phyloP scores from a whole-genome alignment of 2,797 vertebrate genomes.

The Gymnopithys bicolor region DNA sequence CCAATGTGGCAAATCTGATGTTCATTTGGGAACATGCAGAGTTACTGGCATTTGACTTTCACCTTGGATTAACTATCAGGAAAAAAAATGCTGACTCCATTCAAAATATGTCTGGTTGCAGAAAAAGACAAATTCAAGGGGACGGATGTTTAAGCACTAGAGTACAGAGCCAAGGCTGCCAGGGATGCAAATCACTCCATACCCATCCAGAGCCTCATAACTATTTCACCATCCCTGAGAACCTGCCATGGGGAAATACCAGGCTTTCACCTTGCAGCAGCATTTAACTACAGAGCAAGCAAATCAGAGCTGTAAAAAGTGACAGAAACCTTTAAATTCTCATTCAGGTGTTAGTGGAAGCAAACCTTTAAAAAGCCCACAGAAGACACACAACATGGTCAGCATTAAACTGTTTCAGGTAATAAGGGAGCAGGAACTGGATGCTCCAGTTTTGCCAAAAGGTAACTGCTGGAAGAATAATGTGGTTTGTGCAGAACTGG shows the following conservation, averaged over 20 bases:
- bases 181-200: neutral
- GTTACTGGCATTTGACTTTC: constrained; percentile 8
- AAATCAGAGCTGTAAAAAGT: constrained; percentile 30
- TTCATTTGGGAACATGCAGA: neutral
- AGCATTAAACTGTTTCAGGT: neutral
- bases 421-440: neutral
- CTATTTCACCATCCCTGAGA: neutral
- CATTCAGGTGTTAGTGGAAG: neutral
- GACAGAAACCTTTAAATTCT: constrained; percentile 28
- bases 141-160: neutral
- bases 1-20: neutral
- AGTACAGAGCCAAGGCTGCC: neutral
- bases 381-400: neutral
- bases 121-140: constrained; percentile 6
- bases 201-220: neutral
- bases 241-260: constrained; percentile 14
- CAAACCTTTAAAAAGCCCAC: neutral
- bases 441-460: neutral
- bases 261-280: constrained; percentile 19
- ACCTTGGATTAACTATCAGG: neutral
- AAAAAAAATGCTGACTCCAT: constrained; percentile 25
- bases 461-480: neutral
- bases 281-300: constrained; percentile 34
- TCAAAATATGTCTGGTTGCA: neutral
- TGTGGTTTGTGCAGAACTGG: neutral